These are phyloP conservation scores for Chiridota heheva DNA, from an alignment of 35 echinoderm and acorn worm species.

Conservation along the genomic window DNA sequence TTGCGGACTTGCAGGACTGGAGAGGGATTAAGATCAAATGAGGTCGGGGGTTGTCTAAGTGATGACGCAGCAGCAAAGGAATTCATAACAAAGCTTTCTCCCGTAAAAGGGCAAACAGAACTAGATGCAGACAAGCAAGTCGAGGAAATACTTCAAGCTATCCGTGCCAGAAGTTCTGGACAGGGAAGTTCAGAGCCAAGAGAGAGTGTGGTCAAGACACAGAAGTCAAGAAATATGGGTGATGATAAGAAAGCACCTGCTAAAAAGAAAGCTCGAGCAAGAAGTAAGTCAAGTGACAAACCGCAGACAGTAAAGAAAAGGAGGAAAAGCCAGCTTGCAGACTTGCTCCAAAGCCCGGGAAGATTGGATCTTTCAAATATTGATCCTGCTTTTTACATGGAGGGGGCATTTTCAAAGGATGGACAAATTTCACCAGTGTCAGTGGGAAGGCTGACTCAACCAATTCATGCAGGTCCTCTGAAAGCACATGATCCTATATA, in stretches of 20 bases:
- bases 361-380: background rate
- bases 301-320: conserved; percentile 14
- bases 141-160: conserved; percentile 46
- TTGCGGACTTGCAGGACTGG: background rate
- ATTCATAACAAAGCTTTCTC: too few relatives aligned
- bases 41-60: too few relatives aligned
- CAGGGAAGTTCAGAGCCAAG: background rate
- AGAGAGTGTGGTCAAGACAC: background rate
- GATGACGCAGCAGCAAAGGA: too few relatives aligned
- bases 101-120: too few relatives aligned
- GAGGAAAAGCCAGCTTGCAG: conserved; percentile 32
- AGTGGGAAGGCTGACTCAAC: background rate
- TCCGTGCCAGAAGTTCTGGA: conserved; percentile 29
- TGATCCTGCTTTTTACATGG: conserved; percentile 17
- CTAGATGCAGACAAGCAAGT: too few relatives aligned
- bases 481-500: background rate
- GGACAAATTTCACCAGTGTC: background rate
- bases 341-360: conserved; percentile 26
- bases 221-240: background rate
- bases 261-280: conserved; percentile 9
- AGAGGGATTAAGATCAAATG: conserved; percentile 36
- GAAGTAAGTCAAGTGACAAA: conserved; percentile 43
- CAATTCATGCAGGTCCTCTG: background rate
- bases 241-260: background rate
- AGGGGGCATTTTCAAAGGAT: background rate